Base-by-base conservation (phyloP, 2,113 vertebrate species). In the Strix uralensis region DNA sequence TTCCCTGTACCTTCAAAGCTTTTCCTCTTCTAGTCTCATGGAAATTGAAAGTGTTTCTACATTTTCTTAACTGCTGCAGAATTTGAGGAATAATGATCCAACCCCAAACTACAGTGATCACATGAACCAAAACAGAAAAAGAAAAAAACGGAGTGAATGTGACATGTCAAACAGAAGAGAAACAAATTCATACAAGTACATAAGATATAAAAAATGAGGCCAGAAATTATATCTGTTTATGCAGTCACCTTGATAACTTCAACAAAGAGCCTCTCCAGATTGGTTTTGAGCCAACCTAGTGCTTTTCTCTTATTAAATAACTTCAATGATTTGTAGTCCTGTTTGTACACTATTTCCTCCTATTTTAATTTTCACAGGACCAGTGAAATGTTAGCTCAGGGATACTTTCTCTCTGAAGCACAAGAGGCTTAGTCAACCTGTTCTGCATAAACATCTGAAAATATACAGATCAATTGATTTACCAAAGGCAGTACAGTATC, bases 331-430 rank as follows among this genome's bases (percentile, higher is more conserved):
- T 90, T 92, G 94, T 90, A 93, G 73, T 80, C 46, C 54, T 90
- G 46, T 85, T 90, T 88, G 62, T 82, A 83, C 40, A 66, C 30
- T 62, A 66, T 95, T 92, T 95, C 74, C 78, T 94, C 66, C 78
- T 63, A 70, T 94, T 95, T 96, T 87, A 66, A 51, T 77, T 84
- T 94, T 85, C 91, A 92, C 66, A 67, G 58, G 81, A 91, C 77
- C 62, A 55, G 55, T 80, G 58, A 86, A 88, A 94, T 85, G 40
- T 89, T 91, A 87, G 46, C 81, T 80, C 44, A 72, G 66, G 73
- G n/a, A 77, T 66, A 51, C 34, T 70, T 92, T 92, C 46, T 52
- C 54, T 94, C 92, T 94, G 79, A 94, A 94, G 92, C 70, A 90
- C 46, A 91, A 80, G 58, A 91, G 73, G 51, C 51, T 94, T 94